These are phyloP conservation scores for Nomada goodeniana DNA, from an alignment of 2,888 invertebrate species.

Conservation along the genomic window DNA sequence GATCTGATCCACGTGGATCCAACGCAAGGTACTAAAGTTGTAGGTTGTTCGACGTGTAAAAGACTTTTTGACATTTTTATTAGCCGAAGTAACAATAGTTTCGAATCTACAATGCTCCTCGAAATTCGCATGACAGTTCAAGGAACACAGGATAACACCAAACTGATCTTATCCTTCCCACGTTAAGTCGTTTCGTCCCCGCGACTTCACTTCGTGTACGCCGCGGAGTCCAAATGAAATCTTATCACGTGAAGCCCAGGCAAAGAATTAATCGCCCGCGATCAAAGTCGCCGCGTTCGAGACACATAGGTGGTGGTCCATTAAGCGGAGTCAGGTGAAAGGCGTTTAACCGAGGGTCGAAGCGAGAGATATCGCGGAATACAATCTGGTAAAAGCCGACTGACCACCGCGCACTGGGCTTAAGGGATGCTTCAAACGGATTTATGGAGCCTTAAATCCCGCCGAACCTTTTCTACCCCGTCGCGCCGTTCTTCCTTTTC, in stretches of 20 bases:
- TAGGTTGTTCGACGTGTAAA: too few species aligned
- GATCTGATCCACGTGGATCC: too few species aligned
- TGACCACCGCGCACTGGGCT: conserved; percentile 75
- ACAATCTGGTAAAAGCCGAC: conserved; percentile 82
- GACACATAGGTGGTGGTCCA: conserved; percentile 33
- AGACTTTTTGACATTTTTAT: too few species aligned
- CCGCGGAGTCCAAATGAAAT: conserved; percentile 6
- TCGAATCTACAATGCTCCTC: too few species aligned
- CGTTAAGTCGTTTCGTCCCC: not conserved
- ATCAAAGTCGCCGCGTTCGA: conserved; percentile 30
- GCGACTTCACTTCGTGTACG: not conserved
- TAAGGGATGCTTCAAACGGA: conserved; percentile 78
- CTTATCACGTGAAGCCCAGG: too few species aligned
- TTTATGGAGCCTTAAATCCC: conserved; percentile 82
- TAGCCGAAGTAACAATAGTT: too few species aligned
- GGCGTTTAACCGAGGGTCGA: conserved; percentile 42
- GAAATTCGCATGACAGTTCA: not conserved
- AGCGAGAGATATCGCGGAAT: conserved; percentile 70
- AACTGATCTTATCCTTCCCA: not conserved
- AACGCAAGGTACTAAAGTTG: too few species aligned
- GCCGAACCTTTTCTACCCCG: conserved; percentile 56
- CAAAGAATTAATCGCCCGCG: not conserved
- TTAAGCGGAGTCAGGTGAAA: conserved; percentile 55
- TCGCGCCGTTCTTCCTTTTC: conserved; percentile 46
- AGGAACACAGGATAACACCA: not conserved